Evolutionary conservation across 2,797 vertebrate genomes (phyloP).

Genomic region (Limnodromus scolopaceus): DNA sequence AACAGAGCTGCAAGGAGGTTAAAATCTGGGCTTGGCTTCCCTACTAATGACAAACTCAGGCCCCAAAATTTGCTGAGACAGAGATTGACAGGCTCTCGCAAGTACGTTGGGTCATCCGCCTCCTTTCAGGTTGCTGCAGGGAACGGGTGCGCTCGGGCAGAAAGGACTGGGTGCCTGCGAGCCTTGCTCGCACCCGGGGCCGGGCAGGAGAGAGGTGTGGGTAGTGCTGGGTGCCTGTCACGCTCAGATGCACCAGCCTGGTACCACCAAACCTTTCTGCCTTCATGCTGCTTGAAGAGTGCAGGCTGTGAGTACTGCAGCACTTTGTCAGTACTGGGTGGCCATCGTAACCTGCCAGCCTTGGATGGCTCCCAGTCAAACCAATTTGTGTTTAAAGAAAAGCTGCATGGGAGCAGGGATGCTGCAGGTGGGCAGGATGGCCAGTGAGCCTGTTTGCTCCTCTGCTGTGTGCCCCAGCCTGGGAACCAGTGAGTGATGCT

Average conservation of each 20-base stretch:
- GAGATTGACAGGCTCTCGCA: constrained; percentile 61
- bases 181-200: not conserved
- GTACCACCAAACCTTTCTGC: not conserved
- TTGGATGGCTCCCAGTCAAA: not conserved
- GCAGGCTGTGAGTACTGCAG: not conserved
- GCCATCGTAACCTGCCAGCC: not conserved
- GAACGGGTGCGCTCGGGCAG: not conserved
- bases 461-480: not conserved
- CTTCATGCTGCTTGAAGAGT: not conserved
- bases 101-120: constrained; percentile 6
- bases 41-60: constrained; percentile 50
- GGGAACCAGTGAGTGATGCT: not conserved
- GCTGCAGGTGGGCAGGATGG: not conserved
- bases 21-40: constrained; percentile 59
- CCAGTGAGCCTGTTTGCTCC: not conserved
- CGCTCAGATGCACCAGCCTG: not conserved
- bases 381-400: not conserved
- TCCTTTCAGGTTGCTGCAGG: constrained; percentile 47
- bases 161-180: not conserved
- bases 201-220: not conserved
- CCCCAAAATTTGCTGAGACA: constrained; percentile 64
- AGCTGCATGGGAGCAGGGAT: not conserved
- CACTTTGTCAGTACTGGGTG: not conserved
- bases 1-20: constrained; percentile 63
- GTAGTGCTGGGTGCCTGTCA: not conserved